Evolutionary conservation across 2,113 vertebrate genomes (phyloP), one percentile per base, ranked within the genome.

Genomic region (Rhinoptilus africanus): DNA sequence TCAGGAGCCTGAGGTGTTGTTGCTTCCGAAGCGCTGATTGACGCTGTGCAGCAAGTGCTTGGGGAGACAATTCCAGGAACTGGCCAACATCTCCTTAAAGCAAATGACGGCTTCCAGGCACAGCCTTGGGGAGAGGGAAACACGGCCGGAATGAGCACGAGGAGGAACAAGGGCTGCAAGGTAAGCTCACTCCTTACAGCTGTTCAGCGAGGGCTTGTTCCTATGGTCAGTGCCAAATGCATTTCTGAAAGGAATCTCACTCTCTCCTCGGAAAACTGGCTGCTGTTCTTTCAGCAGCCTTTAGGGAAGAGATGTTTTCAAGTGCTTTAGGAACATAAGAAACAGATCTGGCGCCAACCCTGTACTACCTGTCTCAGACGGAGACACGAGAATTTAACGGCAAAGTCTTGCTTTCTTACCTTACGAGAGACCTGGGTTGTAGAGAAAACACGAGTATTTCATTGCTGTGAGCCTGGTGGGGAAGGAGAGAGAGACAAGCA

Each of bases 401-500:
- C 35, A 4, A 30, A 10, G 8, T 12, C 2, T 5, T 5, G 15
- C 27, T 62, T 48, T 95, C 98, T 99, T 97, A 99, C 99, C 99
- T 98, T 23, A 99, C 98, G 1, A 99, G 98, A 51, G 99, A 99
- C 97, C 99, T 98, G 32, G 99, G 99, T 82, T 99, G 99, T 51
- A 99, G 98, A 24, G 98, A 99, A 96, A 99, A 99, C 93, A 99
- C 96, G 3, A 99, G 98, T 51, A 99, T 97, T 96, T 99, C 98
- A 2, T 99, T 99, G 92, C 99, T 99, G 96, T 99, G 99, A 95
- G 99, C 99, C 99, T 99, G 98, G 56, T 37, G 8, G 73, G 20
- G 35, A 54, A 60, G 63, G 5, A 62, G 39, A 45, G 43, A 28
- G 21, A 59, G 47, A 71, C 7, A 26, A 48, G 37, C 18, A 6